phyloP scores from a whole-genome alignment of 2,888 invertebrate species.

The Tricholauxania praeusta region DNA sequence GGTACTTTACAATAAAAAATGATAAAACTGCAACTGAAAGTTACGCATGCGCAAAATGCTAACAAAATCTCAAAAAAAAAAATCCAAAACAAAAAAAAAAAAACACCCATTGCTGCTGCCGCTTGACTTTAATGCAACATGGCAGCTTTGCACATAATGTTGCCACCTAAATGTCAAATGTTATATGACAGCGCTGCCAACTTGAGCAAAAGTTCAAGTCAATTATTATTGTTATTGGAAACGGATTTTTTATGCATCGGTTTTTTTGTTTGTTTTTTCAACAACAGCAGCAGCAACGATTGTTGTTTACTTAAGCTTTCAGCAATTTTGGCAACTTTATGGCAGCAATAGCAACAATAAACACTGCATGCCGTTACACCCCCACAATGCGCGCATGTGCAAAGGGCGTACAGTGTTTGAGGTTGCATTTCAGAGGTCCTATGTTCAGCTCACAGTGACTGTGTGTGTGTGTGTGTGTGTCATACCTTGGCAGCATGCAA shows the following conservation, averaged over 20 bases:
- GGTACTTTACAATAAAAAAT: too few species aligned
- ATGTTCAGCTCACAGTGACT: too few species aligned
- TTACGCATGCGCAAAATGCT: slow-evolving; percentile 3
- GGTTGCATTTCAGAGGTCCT: neutral
- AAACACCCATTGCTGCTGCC: neutral
- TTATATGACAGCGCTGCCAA: slow-evolving; percentile 28
- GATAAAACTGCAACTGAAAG: neutral
- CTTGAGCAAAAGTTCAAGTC: slow-evolving; percentile 29
- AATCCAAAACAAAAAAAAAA: slow-evolving; percentile 30
- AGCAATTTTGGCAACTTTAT: slow-evolving; percentile 21
- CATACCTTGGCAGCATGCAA: neutral
- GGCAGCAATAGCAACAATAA: slow-evolving; percentile 14
- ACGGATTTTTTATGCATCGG: neutral
- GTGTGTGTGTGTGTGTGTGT: too few species aligned
- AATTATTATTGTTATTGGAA: slow-evolving; percentile 24
- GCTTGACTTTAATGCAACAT: slow-evolving; percentile 38
- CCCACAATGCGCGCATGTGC: neutral
- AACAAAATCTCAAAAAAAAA: slow-evolving; percentile 31
- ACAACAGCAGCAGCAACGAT: neutral
- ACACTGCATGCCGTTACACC: neutral
- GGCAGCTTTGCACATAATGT: slow-evolving; percentile 43
- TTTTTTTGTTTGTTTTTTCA: neutral
- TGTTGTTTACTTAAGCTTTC: slow-evolving; percentile 8
- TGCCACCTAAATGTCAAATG: slow-evolving; percentile 45
- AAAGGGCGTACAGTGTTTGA: neutral